These are phyloP conservation scores for Dusona sp. DNA, from an alignment of 2,888 invertebrate species.

Conservation along the genomic window DNA sequence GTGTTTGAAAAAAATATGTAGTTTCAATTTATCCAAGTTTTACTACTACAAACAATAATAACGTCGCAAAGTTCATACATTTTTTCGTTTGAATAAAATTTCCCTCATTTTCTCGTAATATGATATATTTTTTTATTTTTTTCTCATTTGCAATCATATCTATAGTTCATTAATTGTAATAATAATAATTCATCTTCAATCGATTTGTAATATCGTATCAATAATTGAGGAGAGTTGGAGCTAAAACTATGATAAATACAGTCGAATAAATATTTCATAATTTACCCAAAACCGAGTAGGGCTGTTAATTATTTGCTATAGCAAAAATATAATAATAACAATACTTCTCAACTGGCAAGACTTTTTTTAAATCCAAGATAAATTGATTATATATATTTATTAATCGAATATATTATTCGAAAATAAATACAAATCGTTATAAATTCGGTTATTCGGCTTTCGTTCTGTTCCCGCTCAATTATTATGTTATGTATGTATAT, in stretches of 20 bases:
- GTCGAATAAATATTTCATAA: no score
- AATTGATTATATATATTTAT: not conserved
- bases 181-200: no score
- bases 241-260: no score
- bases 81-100: not conserved
- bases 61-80: not conserved
- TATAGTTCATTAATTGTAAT: not conserved
- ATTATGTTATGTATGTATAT: not conserved
- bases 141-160: not conserved
- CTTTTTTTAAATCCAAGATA: not conserved
- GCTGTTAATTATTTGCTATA: no score
- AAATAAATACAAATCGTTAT: not conserved
- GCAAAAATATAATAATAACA: no score
- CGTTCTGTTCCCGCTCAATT: not conserved
- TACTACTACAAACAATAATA: slow-evolving; percentile 5
- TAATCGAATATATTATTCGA: not conserved
- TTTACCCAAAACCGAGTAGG: no score
- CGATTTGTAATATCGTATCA: no score
- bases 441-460: not conserved
- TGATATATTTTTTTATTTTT: not conserved
- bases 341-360: not conserved
- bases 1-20: slow-evolving; percentile 46
- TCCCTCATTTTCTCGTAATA: not conserved
- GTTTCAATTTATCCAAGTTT: not conserved
- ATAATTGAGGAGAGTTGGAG: no score